These are phyloP conservation scores for Solenopsis invicta DNA, from an alignment of 1,140 invertebrate species.

Conservation along the genomic window DNA sequence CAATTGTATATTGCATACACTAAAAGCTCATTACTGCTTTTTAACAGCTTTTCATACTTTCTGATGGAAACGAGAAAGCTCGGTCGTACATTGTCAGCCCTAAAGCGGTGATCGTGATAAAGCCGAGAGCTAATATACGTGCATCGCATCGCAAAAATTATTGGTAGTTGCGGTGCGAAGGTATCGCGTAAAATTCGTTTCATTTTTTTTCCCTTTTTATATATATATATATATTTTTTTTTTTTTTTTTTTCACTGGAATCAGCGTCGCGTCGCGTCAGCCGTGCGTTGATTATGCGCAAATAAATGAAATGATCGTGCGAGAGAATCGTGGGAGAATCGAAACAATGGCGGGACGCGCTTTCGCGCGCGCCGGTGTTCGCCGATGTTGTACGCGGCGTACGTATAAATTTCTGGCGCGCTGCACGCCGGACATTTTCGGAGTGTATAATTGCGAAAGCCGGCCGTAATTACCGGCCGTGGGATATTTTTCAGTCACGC, in stretches of 20 bases:
- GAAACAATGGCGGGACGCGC: slow-evolving; percentile 40
- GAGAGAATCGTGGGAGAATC: neutral
- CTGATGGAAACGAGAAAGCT: neutral
- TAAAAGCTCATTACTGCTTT: slow-evolving; percentile 5
- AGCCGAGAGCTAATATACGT: neutral
- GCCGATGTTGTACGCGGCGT: neutral
- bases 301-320: slow-evolving; percentile 58
- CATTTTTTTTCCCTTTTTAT: too few relatives aligned
- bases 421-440: slow-evolving; percentile 42
- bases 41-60: neutral
- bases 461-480: slow-evolving; percentile 70
- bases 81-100: neutral
- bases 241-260: slow-evolving; percentile 11
- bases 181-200: slow-evolving; percentile 30
- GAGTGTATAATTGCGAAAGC: slow-evolving; percentile 59
- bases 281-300: slow-evolving; percentile 35
- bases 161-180: neutral
- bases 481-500: slow-evolving; percentile 74
- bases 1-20: neutral
- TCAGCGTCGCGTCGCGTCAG: neutral
- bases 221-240: too few relatives aligned
- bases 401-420: slow-evolving; percentile 60
- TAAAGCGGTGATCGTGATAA: slow-evolving; percentile 1
- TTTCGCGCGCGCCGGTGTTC: neutral
- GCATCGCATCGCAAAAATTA: slow-evolving; percentile 12